Evolutionary conservation across 2,113 vertebrate genomes (phyloP).

Genomic region (Pelecanoides urinatrix): DNA sequence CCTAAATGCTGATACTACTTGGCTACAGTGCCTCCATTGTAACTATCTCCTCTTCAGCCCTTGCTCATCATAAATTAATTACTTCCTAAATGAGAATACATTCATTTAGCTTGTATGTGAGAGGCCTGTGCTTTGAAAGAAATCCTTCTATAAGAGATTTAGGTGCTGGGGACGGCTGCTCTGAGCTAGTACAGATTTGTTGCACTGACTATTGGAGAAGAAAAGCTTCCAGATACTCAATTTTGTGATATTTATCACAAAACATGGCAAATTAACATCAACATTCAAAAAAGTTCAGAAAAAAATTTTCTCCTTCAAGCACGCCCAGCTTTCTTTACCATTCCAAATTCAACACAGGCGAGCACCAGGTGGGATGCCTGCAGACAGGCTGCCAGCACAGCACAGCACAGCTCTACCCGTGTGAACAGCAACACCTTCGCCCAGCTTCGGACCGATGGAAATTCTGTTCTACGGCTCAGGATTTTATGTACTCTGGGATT

Average conservation of each 20-base stretch:
- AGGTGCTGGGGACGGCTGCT: neutral
- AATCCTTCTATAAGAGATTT: neutral
- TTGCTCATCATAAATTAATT: neutral
- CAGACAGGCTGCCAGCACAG: neutral
- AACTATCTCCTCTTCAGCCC: neutral
- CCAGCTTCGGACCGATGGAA: fast-evolving
- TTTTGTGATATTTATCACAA: neutral
- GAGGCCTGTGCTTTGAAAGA: neutral
- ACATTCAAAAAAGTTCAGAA: neutral
- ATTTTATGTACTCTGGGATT: neutral
- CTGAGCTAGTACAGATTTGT: neutral
- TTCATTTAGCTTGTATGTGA: neutral
- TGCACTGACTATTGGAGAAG: neutral
- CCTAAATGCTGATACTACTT: neutral
- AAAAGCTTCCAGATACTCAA: neutral
- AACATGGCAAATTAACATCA: neutral
- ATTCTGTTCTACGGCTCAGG: neutral
- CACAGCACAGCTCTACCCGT: fast-evolving
- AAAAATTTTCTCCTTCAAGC: neutral
- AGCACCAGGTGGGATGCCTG: neutral
- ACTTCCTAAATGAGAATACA: neutral
- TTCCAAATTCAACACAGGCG: neutral
- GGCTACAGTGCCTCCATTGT: neutral
- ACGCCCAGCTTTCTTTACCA: neutral
- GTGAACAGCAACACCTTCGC: fast-evolving